A percentile compares a stretch with the other conserved stretches of the same genome.
Conservation (phyloP, 2,797 vertebrate genomes). For the Lagorchestes hirsutus region DNA sequence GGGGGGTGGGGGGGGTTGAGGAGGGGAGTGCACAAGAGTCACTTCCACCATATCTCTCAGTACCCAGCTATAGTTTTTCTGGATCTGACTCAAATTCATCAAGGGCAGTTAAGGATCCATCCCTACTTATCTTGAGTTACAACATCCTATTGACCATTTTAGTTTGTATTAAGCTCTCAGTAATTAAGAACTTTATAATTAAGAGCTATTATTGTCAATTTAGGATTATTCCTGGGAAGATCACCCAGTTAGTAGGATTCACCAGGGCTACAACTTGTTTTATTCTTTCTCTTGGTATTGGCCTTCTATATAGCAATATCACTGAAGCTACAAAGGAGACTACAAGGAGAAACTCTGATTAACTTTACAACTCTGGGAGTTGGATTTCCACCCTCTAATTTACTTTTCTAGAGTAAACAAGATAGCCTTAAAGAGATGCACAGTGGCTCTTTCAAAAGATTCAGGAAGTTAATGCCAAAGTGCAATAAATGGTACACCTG, state of each 20-base stretch:
- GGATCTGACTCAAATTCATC: neutral
- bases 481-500: neutral
- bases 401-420: neutral
- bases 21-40: neutral
- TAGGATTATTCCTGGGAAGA: neutral
- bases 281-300: neutral
- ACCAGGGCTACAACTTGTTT: neutral
- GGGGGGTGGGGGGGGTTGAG: fast-evolving
- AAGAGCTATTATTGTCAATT: neutral
- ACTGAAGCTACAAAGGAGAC: neutral
- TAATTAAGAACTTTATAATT: neutral
- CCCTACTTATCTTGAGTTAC: neutral
- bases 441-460: neutral
- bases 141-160: neutral
- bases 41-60: neutral
- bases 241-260: neutral
- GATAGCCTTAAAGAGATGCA: neutral
- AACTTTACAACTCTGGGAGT: neutral
- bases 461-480: neutral
- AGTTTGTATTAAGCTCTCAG: neutral
- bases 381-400: neutral
- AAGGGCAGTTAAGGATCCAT: neutral
- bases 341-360: neutral
- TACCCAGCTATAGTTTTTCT: neutral
- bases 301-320: neutral